Evolutionary conservation across 1,140 invertebrate genomes (phyloP), one percentile per base, ranked within the genome.

Genomic region (Lycorma delicatula): DNA sequence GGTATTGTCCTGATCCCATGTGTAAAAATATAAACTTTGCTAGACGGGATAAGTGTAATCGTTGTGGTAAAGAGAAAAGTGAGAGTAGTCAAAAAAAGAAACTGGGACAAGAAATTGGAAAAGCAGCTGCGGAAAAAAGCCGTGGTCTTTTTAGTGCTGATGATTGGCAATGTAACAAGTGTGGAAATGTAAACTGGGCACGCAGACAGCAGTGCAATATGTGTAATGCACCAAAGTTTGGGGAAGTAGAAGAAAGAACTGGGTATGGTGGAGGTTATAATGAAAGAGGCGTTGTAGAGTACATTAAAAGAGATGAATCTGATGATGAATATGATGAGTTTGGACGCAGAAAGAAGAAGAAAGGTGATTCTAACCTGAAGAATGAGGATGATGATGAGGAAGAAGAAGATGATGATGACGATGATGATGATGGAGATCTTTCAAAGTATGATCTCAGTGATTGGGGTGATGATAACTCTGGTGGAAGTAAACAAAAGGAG

Each of bases 121-220:
- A 98, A 78, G 88, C 87, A 41, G 89, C 93, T 20, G 97, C 97
- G 5, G 97, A 99, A 70, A 99, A 98, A 75, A 97, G 93, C 64
- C 85, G 94, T 66, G 97, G 97, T 13, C 78, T 99, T n/a, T 92
- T 92, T 70, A 93, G 91, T 76, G 96, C 97, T 51, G 96, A 99
- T 74, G 97, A 99, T 72, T 99, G 97, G 97, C 92, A 97, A 70
- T 99, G 97, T 72, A 94, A 89, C 73, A 97, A 97, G 80, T 99
- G 97, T 77, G 95, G 93, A 1, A 99, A 99, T 74, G 96, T 99
- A 2, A 99, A 99, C 72, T 99, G 97, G 97, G 96, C 96, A 12
- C 79, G 97, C 57, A 79, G 97, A 44, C 86, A 88, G 66, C 92
- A 90, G 50, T 99, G 97, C 72, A 99, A 99, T 73, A 91, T 99